Base-by-base conservation (phyloP, 2,113 vertebrate genomes). In the Notarius lentiginosus region DNA sequence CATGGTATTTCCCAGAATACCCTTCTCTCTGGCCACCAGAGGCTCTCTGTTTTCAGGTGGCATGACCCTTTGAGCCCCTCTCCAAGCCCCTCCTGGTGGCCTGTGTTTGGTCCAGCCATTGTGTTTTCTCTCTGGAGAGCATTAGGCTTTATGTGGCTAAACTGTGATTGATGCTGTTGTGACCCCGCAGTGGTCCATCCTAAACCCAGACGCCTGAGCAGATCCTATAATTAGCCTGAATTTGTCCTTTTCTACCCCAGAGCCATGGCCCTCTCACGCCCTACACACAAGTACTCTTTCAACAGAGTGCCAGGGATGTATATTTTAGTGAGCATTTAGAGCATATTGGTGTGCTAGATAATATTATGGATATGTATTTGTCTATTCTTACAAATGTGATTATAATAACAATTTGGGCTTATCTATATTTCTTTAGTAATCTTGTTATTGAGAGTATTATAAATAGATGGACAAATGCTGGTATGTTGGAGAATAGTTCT, bases 211-310 rank as follows among this genome's bases (percentile, higher is more conserved):
- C 81, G 84, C 75, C 30, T 63, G 89, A 92, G 91, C 68, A 51
- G 84, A 84, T 93, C 92, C 92, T 92, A 94, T 96, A 97, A 97
- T 97, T 97, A 97, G 95, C 92, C 93, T 87, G 87, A 93, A 96
- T 96, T 95, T 95, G 92, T 96, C 94, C 91, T 84, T 94, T 94
- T 93, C 89, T 91, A 73, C 95, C 94, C 93, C 89, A 85, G 89
- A 89, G 88, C 91, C 91, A 89, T 88, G 91, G 92, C 55, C 82
- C 86, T 86, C 82, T 85, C 66, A 65, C 87, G 82, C 34, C 79
- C 86, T 34, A 79, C 79, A 82, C 79, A 14, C 22, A 14, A 73
- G 85, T 47, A 73, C 63, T 61, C 63, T 53, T 18, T 53, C 49
- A 77, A 34, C 41, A 51, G 20, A 82, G 66, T 30, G 76, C n/a